Evolutionary conservation across 2,888 invertebrate genomes (phyloP).

Genomic region (Lymantria monacha): DNA sequence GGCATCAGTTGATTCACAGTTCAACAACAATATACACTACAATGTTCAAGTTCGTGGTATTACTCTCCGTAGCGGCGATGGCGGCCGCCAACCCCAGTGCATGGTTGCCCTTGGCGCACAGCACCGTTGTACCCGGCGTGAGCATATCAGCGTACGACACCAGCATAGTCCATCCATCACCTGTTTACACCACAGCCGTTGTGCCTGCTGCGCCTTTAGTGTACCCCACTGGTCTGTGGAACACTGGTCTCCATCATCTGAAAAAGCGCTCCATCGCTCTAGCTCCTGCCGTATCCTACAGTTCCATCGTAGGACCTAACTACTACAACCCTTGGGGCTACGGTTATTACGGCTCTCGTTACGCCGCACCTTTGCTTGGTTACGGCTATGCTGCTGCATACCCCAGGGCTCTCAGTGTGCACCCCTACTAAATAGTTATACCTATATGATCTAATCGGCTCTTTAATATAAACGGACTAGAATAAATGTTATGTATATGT

Average conservation of each 20-base stretch:
- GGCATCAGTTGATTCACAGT: constrained; percentile 69
- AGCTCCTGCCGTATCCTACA: constrained; percentile 10
- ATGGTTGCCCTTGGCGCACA: constrained; percentile 55
- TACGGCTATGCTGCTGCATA: constrained; percentile 37
- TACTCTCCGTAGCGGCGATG: constrained; percentile 82
- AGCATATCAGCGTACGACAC: constrained; percentile 3
- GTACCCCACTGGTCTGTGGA: constrained; percentile 44
- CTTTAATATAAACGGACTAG: background rate
- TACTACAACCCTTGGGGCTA: constrained; percentile 7
- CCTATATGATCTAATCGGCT: background rate
- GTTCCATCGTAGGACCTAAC: constrained; percentile 29
- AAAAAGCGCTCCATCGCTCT: constrained; percentile 56
- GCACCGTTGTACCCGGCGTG: constrained; percentile 32
- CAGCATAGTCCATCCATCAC: constrained; percentile 35
- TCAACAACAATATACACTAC: constrained; percentile 68
- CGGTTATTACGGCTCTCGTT: background rate
- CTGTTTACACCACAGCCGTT: constrained; percentile 40
- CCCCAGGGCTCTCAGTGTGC: constrained; percentile 58
- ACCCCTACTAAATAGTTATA: constrained; percentile 44
- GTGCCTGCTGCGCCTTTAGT: constrained; percentile 51
- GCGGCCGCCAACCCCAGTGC: constrained; percentile 77
- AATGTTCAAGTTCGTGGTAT: constrained; percentile 82
- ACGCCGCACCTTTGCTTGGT: background rate
- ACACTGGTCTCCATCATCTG: constrained; percentile 60
- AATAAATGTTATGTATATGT: background rate